Conservation (phyloP, 2,888 invertebrate species). For the Fabriciana adippe region DNA sequence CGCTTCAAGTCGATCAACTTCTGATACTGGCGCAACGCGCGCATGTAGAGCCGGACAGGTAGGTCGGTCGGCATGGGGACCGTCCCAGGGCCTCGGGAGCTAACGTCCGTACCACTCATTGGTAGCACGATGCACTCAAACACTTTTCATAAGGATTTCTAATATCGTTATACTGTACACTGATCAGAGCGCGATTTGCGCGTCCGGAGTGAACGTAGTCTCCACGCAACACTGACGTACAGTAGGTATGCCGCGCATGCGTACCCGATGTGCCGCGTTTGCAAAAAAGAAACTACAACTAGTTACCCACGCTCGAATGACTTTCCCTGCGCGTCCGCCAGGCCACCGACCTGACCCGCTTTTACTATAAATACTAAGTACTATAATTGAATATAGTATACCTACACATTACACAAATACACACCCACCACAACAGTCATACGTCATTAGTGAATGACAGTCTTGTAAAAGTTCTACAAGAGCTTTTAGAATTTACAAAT, state of each 20-base stretch:
- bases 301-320: slow-evolving; percentile 59
- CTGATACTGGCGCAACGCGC: slow-evolving; percentile 85
- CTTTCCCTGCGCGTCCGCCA: slow-evolving; percentile 66
- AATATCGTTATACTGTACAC: slow-evolving; percentile 36
- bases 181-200: slow-evolving; percentile 53
- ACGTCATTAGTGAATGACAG: neutral
- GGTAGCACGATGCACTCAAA: slow-evolving; percentile 53
- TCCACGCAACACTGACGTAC: slow-evolving; percentile 75
- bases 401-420: too few species aligned
- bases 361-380: slow-evolving; percentile 58
- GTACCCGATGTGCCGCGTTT: slow-evolving; percentile 60
- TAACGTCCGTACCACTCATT: slow-evolving; percentile 72
- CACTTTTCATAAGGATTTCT: slow-evolving; percentile 61
- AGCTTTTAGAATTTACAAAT: neutral
- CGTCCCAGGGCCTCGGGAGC: slow-evolving; percentile 62
- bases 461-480: neutral
- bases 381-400: slow-evolving; percentile 38
- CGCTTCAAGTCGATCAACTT: slow-evolving; percentile 82
- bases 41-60: slow-evolving; percentile 79
- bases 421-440: neutral
- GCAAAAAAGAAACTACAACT: slow-evolving; percentile 70
- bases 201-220: slow-evolving; percentile 80
- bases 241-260: slow-evolving; percentile 64
- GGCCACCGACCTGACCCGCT: slow-evolving; percentile 72
- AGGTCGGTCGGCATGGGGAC: slow-evolving; percentile 60